phyloP scores from a whole-genome alignment of 2,888 invertebrate genomes.

The Nephrocerus scutellatus region DNA sequence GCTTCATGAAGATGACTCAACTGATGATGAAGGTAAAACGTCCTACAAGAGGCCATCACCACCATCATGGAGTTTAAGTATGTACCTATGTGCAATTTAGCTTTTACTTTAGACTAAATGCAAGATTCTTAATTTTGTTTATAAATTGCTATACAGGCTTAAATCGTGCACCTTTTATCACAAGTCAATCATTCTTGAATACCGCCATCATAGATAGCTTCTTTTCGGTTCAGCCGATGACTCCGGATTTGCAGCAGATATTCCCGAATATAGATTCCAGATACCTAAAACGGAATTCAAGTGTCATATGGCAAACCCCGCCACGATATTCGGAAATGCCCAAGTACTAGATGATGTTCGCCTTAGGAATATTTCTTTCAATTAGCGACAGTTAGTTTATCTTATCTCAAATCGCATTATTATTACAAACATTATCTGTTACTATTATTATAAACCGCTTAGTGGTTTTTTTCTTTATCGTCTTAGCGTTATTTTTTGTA shows the following conservation, averaged over 20 bases:
- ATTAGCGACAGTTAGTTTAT: too few species aligned
- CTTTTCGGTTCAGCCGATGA: slow-evolving; percentile 56
- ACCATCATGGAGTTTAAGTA: slow-evolving; percentile 49
- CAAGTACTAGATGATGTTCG: slow-evolving; percentile 43
- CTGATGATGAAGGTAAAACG: slow-evolving; percentile 45
- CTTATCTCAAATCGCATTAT: too few species aligned
- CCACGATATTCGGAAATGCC: slow-evolving; percentile 56
- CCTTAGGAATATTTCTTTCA: too few species aligned
- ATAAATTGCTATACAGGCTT: slow-evolving; percentile 28
- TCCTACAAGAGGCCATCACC: slow-evolving; percentile 37
- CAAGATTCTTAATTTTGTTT: too few species aligned
- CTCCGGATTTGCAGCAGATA: slow-evolving; percentile 60
- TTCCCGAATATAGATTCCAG: slow-evolving; percentile 62
- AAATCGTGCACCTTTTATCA: slow-evolving; percentile 48
- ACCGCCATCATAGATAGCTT: slow-evolving; percentile 51
- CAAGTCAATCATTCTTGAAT: slow-evolving; percentile 48
- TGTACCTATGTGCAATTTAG: slow-evolving; percentile 21
- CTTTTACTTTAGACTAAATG: too few species aligned
- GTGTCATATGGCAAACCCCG: slow-evolving; percentile 68
- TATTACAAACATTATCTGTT: too few species aligned
- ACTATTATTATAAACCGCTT: too few species aligned
- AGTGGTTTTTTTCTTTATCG: too few species aligned
- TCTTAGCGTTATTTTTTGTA: too few species aligned
- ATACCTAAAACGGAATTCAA: slow-evolving; percentile 63
- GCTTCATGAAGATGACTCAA: slow-evolving; percentile 47